phyloP scores from a whole-genome alignment of 2,113 vertebrate genomes.

The Mionectes macconnelli region DNA sequence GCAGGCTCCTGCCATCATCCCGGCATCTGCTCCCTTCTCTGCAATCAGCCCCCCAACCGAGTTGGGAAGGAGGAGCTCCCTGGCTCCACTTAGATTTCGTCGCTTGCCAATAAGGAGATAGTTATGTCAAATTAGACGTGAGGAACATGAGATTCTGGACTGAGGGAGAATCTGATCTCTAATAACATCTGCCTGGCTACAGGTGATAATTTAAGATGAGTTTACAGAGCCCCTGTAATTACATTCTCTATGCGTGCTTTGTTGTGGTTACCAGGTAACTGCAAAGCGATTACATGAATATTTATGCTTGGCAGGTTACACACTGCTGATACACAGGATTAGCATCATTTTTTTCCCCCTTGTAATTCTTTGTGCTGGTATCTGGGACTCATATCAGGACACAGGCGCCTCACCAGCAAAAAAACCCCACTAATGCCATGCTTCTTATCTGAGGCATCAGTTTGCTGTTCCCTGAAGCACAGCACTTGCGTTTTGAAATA shows the following conservation, averaged over 20 bases:
- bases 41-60: not conserved
- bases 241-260: constrained; percentile 8
- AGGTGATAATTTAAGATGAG: constrained; percentile 52
- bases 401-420: not conserved
- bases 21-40: constrained; percentile 6
- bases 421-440: not conserved
- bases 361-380: constrained; percentile 9
- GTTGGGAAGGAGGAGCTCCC: not conserved
- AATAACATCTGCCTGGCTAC: not conserved
- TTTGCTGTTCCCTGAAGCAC: not conserved
- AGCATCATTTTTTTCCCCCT: not conserved
- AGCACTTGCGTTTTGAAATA: not conserved
- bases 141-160: constrained; percentile 5
- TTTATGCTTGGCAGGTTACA: constrained; percentile 13
- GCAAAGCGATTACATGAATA: not conserved
- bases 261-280: constrained; percentile 34
- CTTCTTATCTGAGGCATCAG: not conserved
- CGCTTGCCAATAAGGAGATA: not conserved
- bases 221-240: constrained; percentile 18
- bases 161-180: not conserved
- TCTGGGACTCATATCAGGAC: not conserved
- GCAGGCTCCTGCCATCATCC: not conserved
- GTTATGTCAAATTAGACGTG: not conserved
- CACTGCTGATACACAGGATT: not conserved
- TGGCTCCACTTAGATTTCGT: not conserved